Conservation (phyloP, 2,113 vertebrate species). For the Ammodytes marinus region DNA sequence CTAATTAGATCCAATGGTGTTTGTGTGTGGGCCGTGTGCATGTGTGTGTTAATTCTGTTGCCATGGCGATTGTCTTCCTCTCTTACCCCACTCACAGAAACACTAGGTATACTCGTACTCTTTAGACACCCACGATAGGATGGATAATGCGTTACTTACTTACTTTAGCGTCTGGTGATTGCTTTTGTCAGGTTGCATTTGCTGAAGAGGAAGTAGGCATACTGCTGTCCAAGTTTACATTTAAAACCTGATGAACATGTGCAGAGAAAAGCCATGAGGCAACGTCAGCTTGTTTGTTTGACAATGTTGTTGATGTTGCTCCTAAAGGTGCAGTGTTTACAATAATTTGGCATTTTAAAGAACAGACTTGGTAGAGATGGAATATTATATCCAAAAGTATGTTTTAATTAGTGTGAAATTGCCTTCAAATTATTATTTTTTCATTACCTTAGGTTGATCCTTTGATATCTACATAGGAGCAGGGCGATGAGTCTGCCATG, state of each 20-base stretch:
- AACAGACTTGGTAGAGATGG: no score
- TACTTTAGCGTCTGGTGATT: conserved; percentile 2
- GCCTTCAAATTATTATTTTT: no score
- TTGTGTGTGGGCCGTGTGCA: conserved; percentile 15
- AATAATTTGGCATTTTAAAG: no score
- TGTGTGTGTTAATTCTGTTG: conserved; percentile 61
- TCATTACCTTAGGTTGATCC: no score
- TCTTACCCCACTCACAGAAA: conserved; percentile 61
- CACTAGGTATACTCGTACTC: conserved; percentile 50
- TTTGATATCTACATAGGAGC: no score
- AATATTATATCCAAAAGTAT: no score
- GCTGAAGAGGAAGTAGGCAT: background rate
- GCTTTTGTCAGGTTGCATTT: conserved; percentile 7
- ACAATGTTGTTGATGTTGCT: background rate
- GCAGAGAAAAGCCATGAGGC: background rate
- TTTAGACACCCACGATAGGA: conserved; percentile 56
- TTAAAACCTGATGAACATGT: background rate
- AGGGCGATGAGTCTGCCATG: no score
- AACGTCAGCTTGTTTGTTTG: background rate
- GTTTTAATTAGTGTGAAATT: no score
- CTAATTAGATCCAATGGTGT: conserved; percentile 70
- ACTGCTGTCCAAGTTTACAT: background rate
- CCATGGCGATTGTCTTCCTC: conserved; percentile 66
- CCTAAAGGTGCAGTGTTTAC: no score
- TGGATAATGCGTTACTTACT: conserved; percentile 42